Conservation (phyloP, 2,113 vertebrate genomes). For the Aix galericulata region DNA sequence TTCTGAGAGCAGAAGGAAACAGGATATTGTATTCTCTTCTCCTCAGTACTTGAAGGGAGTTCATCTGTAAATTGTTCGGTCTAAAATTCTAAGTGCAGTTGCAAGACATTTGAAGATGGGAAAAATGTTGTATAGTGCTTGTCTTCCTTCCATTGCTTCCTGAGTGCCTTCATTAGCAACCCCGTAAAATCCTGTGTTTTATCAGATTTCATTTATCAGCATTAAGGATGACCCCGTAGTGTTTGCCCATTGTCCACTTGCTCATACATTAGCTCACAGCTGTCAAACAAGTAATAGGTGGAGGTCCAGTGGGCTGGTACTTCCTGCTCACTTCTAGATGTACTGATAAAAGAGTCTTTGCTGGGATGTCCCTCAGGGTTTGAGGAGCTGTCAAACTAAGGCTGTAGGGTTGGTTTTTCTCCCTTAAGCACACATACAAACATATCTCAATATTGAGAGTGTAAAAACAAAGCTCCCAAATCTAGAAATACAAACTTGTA, state of each 20-base stretch:
- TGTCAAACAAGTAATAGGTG: constrained; percentile 55
- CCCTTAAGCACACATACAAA: neutral
- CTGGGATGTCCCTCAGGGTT: neutral
- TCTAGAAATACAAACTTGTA: neutral
- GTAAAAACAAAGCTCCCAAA: neutral
- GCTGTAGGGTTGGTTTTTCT: neutral
- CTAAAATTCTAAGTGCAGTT: neutral
- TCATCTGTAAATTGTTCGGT: constrained; percentile 3
- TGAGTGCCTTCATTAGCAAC: constrained; percentile 19
- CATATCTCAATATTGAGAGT: rapidly evolving
- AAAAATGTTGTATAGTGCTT: neutral
- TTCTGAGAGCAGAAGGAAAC: neutral
- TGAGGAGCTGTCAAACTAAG: neutral
- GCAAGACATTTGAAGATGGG: neutral
- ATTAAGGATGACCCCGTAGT: constrained; percentile 26
- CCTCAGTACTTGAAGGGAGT: neutral
- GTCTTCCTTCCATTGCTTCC: constrained; percentile 41
- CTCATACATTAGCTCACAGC: neutral
- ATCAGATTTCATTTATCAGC: constrained; percentile 46
- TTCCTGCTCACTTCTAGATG: constrained; percentile 46
- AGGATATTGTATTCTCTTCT: constrained; percentile 14
- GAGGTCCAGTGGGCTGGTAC: constrained; percentile 42
- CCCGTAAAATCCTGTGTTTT: constrained; percentile 27
- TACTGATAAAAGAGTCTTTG: neutral
- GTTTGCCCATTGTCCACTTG: constrained; percentile 31